Evolutionary conservation across 2,113 vertebrate species (phyloP), one percentile per base, ranked within the genome.

Genomic region (Rattus norvegicus): DNA sequence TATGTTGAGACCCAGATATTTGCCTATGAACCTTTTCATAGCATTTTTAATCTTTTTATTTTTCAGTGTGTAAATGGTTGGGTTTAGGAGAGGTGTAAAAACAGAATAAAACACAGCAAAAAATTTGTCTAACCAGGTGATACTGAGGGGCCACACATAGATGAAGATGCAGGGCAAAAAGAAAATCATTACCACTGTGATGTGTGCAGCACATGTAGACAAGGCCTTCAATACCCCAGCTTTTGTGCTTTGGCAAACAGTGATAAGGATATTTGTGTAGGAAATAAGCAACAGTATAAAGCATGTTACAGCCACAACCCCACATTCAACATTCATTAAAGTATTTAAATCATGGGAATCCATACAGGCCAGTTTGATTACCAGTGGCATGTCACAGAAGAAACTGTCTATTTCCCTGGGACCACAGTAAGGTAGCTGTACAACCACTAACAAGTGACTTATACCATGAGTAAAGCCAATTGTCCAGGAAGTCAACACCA

Each of bases 31-130:
- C 36, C 61, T 97, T 83, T 86, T 92, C 70, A 97, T 90, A 22
- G 96, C 80, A 17, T 69, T 91, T 90, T 95, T 96, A 20, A 97
- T 97, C 33, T 97, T 89, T 43, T 84, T 97, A 80, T 98, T 98
- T 76, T 95, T 97, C 56, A 98, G 11, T 0, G 95, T 97, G 77
- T 97, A 97, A 94, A 97, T 97, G 19, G 88, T 72, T 94, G 95
- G 95, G 54, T 97, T 98, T 65, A 97, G 94, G 0, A 98, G 70
- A 43, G 43, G 43, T 43, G 43, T 43, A 43, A 43, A 43, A 43
- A 43, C 43, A 43, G 43, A 43, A 43, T 43, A 43, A 43, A 43
- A 43, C 43, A 43, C 43, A 43, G 43, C 43, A 43, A 43, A 43
- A 43, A 43, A 43, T 43, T 43, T 43, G 43, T 43, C 43, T 43